phyloP scores from a whole-genome alignment of 92 coral and sea anemone species.

The Porites cylindrica region DNA sequence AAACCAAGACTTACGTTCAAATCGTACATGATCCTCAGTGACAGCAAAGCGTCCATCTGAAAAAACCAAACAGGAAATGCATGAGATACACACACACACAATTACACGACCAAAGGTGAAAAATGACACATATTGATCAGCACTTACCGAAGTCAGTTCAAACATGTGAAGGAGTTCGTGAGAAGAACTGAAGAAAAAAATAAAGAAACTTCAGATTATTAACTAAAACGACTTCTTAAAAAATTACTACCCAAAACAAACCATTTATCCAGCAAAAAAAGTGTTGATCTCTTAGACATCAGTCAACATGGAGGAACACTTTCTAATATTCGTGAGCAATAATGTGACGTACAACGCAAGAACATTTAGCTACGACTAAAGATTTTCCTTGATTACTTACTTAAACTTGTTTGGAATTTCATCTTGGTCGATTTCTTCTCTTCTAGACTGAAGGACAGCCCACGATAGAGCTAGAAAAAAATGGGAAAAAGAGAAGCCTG shows the following conservation, averaged over 20 bases:
- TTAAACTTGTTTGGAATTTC: constrained; percentile 91
- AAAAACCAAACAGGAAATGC: neutral
- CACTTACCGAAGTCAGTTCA: constrained; percentile 81
- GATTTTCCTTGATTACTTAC: constrained; percentile 41
- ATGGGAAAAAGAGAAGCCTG: neutral
- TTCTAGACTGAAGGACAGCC: constrained; percentile 80
- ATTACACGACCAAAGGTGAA: too few relatives aligned
- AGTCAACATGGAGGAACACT: too few relatives aligned
- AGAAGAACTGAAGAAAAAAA: constrained; percentile 72
- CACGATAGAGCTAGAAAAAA: constrained; percentile 77
- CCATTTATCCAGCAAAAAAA: too few relatives aligned
- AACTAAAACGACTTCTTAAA: too few relatives aligned
- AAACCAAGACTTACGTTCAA: constrained; percentile 80
- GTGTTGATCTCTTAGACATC: too few relatives aligned
- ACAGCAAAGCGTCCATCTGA: constrained; percentile 86
- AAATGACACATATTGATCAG: neutral
- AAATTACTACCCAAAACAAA: too few relatives aligned
- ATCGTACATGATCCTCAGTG: constrained; percentile 94
- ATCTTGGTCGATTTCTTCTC: constrained; percentile 88
- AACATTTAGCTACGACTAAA: too few relatives aligned
- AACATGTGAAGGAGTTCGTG: constrained; percentile 84
- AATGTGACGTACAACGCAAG: too few relatives aligned
- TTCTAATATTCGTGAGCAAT: too few relatives aligned
- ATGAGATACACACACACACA: neutral
- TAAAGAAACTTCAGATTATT: too few relatives aligned